Conservation (phyloP, 2,797 vertebrate species). For the Myripristis murdjan region DNA sequence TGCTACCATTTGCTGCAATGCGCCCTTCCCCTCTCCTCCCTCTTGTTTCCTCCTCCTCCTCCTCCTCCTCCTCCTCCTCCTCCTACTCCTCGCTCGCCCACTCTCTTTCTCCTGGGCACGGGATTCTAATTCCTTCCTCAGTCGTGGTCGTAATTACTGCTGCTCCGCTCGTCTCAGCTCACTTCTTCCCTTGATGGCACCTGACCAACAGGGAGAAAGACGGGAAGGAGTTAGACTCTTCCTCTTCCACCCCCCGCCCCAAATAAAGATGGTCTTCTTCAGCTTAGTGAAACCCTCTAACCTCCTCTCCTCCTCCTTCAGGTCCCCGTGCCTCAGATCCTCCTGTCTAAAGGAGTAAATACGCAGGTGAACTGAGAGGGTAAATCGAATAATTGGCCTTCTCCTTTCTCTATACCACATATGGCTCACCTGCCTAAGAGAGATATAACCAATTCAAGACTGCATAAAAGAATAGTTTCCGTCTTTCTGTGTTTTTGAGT, state of each 20-base stretch:
- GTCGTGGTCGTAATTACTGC: conserved; percentile 29
- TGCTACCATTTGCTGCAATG: conserved; percentile 41
- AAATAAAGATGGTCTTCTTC: conserved; percentile 35
- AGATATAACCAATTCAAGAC: conserved; percentile 32
- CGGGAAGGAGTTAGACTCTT: conserved; percentile 5
- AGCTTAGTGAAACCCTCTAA: conserved; percentile 37
- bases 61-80: conserved; percentile 21
- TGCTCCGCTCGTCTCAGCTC: conserved; percentile 42
- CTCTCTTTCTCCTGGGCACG: conserved; percentile 33
- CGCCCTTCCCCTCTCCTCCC: conserved; percentile 50
- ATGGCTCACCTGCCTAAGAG: conserved; percentile 6
- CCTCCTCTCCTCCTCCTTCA: conserved; percentile 27
- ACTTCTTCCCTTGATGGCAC: conserved; percentile 46
- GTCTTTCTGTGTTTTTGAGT: conserved; percentile 26
- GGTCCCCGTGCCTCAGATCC: conserved; percentile 26
- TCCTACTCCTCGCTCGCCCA: conserved; percentile 67
- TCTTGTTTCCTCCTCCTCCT: conserved; percentile 50
- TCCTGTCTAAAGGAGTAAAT: conserved; percentile 29
- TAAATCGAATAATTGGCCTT: conserved; percentile 12
- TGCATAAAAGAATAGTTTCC: conserved; percentile 31
- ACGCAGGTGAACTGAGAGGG: conserved; percentile 26
- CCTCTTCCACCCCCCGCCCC: conserved; percentile 8
- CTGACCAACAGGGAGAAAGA: conserved; percentile 51
- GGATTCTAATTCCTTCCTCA: conserved; percentile 27
- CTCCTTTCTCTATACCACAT: conserved; percentile 18